These are phyloP conservation scores for Camponotus vicinus DNA, from an alignment of 1,140 invertebrate species.

Conservation along the genomic window DNA sequence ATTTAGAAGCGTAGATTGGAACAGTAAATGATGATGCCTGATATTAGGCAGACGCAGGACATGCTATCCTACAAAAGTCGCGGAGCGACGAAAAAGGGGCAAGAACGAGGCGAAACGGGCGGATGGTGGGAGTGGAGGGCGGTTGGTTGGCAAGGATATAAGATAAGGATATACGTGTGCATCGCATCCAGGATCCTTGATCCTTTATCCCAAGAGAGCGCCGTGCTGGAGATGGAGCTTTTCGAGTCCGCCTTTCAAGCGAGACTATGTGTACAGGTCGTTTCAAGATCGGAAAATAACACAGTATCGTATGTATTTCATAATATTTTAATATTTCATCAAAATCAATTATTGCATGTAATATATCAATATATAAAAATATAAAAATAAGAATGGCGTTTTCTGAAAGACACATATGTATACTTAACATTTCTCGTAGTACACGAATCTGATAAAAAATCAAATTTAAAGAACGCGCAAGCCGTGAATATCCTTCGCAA, in stretches of 20 bases:
- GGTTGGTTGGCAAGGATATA: conserved; percentile 79
- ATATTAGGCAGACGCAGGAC: conserved; percentile 82
- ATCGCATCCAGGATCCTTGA: conserved; percentile 82
- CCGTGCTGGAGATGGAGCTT: conserved; percentile 76
- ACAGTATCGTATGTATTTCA: background rate
- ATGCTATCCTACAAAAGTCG: conserved; percentile 77
- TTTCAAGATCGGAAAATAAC: conserved; percentile 49
- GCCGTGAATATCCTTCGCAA: background rate
- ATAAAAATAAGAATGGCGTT: background rate
- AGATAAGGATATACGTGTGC: conserved; percentile 84
- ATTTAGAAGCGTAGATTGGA: conserved; percentile 65
- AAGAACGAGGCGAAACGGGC: conserved; percentile 41
- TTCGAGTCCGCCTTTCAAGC: conserved; percentile 80
- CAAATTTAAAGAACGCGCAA: background rate
- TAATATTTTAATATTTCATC: background rate
- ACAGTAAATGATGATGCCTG: conserved; percentile 81
- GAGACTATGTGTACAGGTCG: conserved; percentile 72
- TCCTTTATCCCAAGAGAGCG: conserved; percentile 84
- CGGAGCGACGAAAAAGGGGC: conserved; percentile 67
- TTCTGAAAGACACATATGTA: background rate
- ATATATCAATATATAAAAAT: background rate
- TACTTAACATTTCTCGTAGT: background rate
- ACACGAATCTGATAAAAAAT: background rate
- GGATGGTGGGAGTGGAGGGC: conserved; percentile 64
- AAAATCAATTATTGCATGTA: background rate